Conservation (phyloP, 1,140 invertebrate genomes). For the fruit fly (Drosophila melanogaster) region Release_6_plus_ISO1_MT NT_033777.3:21905501-21906000, state of each 20-base stretch:
- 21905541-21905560: slow-evolving; percentile 22
- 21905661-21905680: background rate
- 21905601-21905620: slow-evolving; percentile 56
- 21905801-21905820: too few relatives aligned
- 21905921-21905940: slow-evolving; percentile 11
- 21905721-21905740: slow-evolving; percentile 69
- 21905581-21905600: slow-evolving; percentile 81
- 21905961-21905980: slow-evolving; percentile 30
- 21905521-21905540: slow-evolving; percentile 35
- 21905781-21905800: too few relatives aligned
- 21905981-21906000: slow-evolving; percentile 30
- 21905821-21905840: too few relatives aligned
- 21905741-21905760: slow-evolving; percentile 73
- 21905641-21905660: slow-evolving; percentile 14
- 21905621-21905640: slow-evolving; percentile 47
- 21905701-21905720: slow-evolving; percentile 7
- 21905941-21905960: slow-evolving; percentile 43
- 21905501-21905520: slow-evolving; percentile 57
- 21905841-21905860: too few relatives aligned
- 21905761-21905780: slow-evolving; percentile 39
- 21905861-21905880: too few relatives aligned
- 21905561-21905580: slow-evolving; percentile 64
- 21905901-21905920: background rate
- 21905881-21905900: too few relatives aligned
- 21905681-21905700: background rate